Percentiles rank a stretch among this genome's conserved stretches.
These are phyloP conservation scores for Sebastes iracundus DNA, from an alignment of 2,797 vertebrate genomes.

Conservation along the genomic window DNA sequence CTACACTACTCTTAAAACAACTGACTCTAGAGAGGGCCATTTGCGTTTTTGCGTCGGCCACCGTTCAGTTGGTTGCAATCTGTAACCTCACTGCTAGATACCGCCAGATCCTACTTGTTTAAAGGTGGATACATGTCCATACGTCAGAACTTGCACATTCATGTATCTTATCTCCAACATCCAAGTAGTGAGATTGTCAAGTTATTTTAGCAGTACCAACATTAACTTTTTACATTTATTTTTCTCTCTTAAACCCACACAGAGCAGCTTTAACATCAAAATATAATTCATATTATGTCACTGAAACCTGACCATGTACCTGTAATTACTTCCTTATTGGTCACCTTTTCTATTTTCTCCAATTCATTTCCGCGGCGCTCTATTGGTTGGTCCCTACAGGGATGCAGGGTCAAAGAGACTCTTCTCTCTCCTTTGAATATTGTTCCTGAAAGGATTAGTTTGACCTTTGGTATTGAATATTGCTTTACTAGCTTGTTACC, in stretches of 20 bases:
- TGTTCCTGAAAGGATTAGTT: background rate
- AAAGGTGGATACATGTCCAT: background rate
- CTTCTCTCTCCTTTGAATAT: background rate
- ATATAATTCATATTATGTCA: background rate
- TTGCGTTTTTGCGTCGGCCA: no score
- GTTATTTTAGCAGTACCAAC: background rate
- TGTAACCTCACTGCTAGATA: background rate
- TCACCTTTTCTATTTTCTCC: background rate
- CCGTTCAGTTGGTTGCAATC: background rate
- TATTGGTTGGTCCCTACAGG: background rate
- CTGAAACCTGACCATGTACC: background rate
- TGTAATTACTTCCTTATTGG: background rate
- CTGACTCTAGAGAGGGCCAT: no score
- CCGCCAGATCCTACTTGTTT: background rate
- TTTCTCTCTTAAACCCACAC: background rate
- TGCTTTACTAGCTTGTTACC: no score
- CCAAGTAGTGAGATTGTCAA: background rate
- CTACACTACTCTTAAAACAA: no score
- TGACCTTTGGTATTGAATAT: background rate
- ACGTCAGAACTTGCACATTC: background rate
- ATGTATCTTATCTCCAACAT: background rate
- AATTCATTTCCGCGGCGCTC: background rate
- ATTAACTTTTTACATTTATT: background rate
- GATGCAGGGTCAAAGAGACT: background rate
- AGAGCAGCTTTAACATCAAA: background rate